Evolutionary conservation across 2,113 vertebrate species (phyloP), one percentile per base, ranked within the genome.

Genomic region (Hystrix brachyura): DNA sequence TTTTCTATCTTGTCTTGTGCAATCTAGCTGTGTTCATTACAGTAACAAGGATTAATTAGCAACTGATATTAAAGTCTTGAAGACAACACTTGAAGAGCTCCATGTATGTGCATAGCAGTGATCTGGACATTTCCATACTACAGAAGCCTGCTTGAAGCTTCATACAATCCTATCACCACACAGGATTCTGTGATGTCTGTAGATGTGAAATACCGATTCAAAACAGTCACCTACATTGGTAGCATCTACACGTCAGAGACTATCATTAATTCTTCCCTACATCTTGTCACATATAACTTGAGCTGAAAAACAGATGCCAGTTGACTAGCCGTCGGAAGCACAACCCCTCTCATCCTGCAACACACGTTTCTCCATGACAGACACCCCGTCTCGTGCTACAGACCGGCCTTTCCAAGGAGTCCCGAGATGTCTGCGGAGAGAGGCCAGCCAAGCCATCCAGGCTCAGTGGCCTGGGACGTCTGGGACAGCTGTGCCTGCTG

Each of bases 11-110:
- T 18, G 96, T 78, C 95, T n/a, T 92, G 62, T 86, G 76, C 89
- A 81, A 94, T 71, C 15, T 90, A 96, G 90, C 78, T 95, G 76
- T 91, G 79, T 83, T 23, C 57, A 96, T 97, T 91, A 83, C 85
- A 95, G 80, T 29, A 86, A 72, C 27, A 86, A 90, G 83, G 38
- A 92, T 19, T 11, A 34, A 72, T 74, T 27, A 62, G 48, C 88
- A 86, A 76, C 90, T 79, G 55, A 53, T 92, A 71, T 62, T 55
- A 72, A 81, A 51, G 64, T 74, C 91, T 79, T 51, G 69, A 69
- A 65, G 46, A 84, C 34, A 59, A 46, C 46, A 55, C 65, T 83
- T 69, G 23, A n/a, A 86, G 25, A 38, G 71, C 43, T 64, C 3
- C 1, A 1, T 48, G 34, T 10, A 32, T 3, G 48, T 71, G 4